phyloP scores from a whole-genome alignment of 1,140 invertebrate species.

The Camponotus floridanus region DNA sequence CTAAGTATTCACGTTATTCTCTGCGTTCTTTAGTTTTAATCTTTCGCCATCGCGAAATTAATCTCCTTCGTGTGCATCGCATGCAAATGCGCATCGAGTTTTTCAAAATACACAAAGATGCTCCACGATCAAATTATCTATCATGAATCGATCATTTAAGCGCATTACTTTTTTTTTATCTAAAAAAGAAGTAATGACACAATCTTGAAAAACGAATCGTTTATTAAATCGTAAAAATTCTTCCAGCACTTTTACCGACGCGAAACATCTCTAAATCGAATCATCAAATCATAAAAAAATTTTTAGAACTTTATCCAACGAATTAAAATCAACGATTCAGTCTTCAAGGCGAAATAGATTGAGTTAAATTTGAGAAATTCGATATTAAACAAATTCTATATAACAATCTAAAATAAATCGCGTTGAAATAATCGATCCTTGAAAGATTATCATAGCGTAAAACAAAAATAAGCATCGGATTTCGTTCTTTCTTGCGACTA shows the following conservation, averaged over 20 bases:
- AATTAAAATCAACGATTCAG: neutral
- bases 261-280: neutral
- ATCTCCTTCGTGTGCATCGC: neutral
- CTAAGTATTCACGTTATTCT: slow-evolving; percentile 85
- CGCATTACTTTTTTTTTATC: neutral
- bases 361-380: neutral
- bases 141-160: slow-evolving; percentile 31
- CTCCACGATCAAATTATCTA: slow-evolving; percentile 39
- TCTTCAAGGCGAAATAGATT: neutral
- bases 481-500: neutral
- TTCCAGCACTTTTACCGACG: neutral
- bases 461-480: slow-evolving; percentile 4
- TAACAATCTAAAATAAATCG: neutral
- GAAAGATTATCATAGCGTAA: slow-evolving; percentile 8
- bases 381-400: neutral
- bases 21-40: slow-evolving; percentile 42
- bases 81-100: neutral
- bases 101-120: slow-evolving; percentile 43
- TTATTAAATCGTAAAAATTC: neutral
- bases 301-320: too few species aligned
- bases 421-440: slow-evolving; percentile 31
- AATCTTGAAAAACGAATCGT: neutral
- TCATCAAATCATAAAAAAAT: slow-evolving; percentile 7
- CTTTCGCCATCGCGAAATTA: slow-evolving; percentile 20
- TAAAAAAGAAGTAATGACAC: neutral